Conservation (phyloP, 2,797 vertebrate species). For the Oreochromis mossambicus region DNA sequence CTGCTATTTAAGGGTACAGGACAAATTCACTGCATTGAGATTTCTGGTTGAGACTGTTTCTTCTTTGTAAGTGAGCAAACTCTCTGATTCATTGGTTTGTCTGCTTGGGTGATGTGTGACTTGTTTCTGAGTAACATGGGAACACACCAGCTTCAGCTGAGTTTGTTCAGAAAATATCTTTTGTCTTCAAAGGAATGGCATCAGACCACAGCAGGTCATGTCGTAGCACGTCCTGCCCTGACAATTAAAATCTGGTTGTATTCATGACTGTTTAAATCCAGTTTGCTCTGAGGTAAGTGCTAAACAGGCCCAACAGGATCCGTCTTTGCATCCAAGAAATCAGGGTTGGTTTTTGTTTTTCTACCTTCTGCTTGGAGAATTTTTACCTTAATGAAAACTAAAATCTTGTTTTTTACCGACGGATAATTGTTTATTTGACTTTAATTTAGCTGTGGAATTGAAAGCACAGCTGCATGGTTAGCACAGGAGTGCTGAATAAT, state of each 20-base stretch:
- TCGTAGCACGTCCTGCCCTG: constrained; percentile 36
- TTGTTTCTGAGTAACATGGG: neutral
- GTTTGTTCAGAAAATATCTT: constrained; percentile 1
- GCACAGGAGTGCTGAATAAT: neutral
- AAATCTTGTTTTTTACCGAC: neutral
- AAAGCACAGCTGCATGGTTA: neutral
- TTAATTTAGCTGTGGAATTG: neutral
- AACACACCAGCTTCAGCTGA: neutral
- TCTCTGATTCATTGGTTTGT: neutral
- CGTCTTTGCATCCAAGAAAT: neutral
- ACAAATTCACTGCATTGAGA: neutral
- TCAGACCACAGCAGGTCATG: constrained; percentile 35
- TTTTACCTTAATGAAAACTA: neutral
- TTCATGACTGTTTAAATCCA: constrained; percentile 48
- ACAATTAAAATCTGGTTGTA: constrained; percentile 39
- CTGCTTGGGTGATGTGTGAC: neutral
- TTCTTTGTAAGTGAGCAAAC: neutral
- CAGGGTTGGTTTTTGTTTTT: neutral
- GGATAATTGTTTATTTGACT: neutral
- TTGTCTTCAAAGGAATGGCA: constrained; percentile 26
- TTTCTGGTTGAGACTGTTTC: neutral
- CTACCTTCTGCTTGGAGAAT: neutral
- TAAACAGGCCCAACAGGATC: constrained; percentile 63
- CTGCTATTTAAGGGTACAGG: neutral
- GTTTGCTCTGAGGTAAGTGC: constrained; percentile 22